Base-by-base conservation (phyloP, 2,113 vertebrate species). In the Ceratotherium simum region DNA sequence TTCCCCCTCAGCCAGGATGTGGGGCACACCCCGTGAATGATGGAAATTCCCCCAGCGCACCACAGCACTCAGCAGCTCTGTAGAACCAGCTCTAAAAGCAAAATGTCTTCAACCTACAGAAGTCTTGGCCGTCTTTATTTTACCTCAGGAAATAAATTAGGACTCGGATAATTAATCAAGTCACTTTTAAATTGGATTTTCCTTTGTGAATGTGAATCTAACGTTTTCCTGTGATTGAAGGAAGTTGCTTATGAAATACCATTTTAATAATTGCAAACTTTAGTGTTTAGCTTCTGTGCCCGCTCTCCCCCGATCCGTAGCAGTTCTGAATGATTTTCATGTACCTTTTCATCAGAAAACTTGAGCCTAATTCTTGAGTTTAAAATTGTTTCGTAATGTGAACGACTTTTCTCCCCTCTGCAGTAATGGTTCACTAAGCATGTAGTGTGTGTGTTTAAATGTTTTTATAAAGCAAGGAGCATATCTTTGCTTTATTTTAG, bases 1-100 rank as follows among this genome's bases (percentile, higher is more conserved):
- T 10, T 29, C 17, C 31, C 4, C 21, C 80, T 95, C 25, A 42
- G 14, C 89, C 73, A 75, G 69, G 29, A 60, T 0, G 0, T 33
- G 36, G 87, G 81, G 33, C 64, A 25, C 0, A 0, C 92, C 93
- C 95, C 11, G 0, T 5, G 73, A 70, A 48, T 62, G 90, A 54
- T 75, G 88, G 92, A 97, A 98, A 96, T 56, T 23, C 2, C 7
- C 20, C 46, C 94, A 9, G 83, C 92, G 8, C 91, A 29, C 88
- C 88, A 1, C 76, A 21, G 31, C 8, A 27, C 91, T 56, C 60
- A 31, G 70, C 75, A 39, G 25, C 36, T 85, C 60, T 13, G 0
- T 14, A 91, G 31, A 78, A 48, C 51, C 0, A 3, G 5, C 72
- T 94, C 67, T 83, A 33, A 48, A 82, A 93, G 78, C 58, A 31